These are phyloP conservation scores for roundworm (Caenorhabditis elegans) DNA, from an alignment of 1,140 invertebrate genomes.

Conservation along the genomic window WBcel235 BX284603.4:10538501-10539000, in stretches of 20 bases:
- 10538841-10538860: slow-evolving; percentile 34
- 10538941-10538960: slow-evolving; percentile 25
- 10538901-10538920: slow-evolving; percentile 26
- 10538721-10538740: slow-evolving; percentile 1
- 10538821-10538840: slow-evolving; percentile 3
- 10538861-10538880: slow-evolving; percentile 23
- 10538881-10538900: slow-evolving; percentile 27
- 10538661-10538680: too few relatives aligned
- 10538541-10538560: too few relatives aligned
- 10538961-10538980: background rate
- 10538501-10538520: too few relatives aligned
- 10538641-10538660: too few relatives aligned
- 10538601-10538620: too few relatives aligned
- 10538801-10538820: background rate
- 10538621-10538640: too few relatives aligned
- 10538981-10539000: slow-evolving; percentile 20
- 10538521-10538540: too few relatives aligned
- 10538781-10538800: background rate
- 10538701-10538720: slow-evolving; percentile 22
- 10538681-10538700: too few relatives aligned
- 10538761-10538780: slow-evolving; percentile 13
- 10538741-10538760: background rate
- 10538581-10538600: too few relatives aligned
- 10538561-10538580: too few relatives aligned
- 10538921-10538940: slow-evolving; percentile 17